phyloP scores from a whole-genome alignment of 2,797 vertebrate species.

The Mergus octosetaceus region DNA sequence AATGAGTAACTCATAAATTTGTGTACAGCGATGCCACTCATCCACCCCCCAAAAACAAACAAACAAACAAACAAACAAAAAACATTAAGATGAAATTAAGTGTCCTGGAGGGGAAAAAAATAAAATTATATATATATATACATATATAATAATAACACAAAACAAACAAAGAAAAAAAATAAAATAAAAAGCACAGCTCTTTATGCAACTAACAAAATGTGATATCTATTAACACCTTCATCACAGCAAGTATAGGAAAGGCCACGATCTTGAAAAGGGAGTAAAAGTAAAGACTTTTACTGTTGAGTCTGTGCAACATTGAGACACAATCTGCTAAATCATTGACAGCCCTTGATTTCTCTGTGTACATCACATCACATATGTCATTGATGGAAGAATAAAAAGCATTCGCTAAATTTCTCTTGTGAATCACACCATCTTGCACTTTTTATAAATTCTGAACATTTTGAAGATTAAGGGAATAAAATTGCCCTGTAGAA shows the following conservation, averaged over 20 bases:
- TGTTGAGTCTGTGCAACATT: background rate
- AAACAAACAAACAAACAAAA: background rate
- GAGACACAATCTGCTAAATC: background rate
- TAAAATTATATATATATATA: too few relatives aligned
- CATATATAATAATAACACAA: too few relatives aligned
- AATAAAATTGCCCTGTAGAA: background rate
- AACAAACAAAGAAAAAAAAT: too few relatives aligned
- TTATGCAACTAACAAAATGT: background rate
- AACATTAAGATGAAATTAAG: background rate
- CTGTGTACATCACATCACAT: background rate
- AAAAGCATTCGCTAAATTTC: background rate
- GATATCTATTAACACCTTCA: background rate
- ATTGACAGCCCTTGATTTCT: background rate
- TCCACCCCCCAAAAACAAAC: background rate
- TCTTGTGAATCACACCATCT: background rate
- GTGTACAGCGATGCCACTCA: slow-evolving; percentile 4
- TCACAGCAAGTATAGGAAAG: background rate
- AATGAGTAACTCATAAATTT: slow-evolving; percentile 29
- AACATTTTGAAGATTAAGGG: background rate
- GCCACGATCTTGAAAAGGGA: background rate
- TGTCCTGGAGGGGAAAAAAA: background rate
- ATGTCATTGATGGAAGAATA: background rate
- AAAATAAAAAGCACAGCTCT: background rate
- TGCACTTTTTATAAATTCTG: background rate
- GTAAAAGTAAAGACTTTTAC: background rate